A percentile compares a stretch with the other conserved stretches of the same genome.
These are phyloP conservation scores for Heliconius melpomene DNA, from an alignment of 1,140 invertebrate genomes.

Conservation along the genomic window DNA sequence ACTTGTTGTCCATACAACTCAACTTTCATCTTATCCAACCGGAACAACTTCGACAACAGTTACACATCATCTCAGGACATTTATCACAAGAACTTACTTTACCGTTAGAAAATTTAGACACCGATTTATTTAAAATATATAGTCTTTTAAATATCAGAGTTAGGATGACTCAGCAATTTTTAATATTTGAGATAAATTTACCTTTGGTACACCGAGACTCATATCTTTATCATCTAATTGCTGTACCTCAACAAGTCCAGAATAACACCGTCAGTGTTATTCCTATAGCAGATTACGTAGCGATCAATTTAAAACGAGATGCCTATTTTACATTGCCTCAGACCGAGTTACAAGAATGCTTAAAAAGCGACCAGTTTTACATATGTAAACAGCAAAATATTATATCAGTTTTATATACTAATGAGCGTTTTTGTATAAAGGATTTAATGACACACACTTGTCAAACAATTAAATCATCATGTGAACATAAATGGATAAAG, in stretches of 20 bases:
- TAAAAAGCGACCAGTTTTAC: no score
- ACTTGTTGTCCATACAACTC: no score
- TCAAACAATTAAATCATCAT: no score
- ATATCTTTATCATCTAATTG: not conserved
- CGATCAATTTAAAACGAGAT: no score
- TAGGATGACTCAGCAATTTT: not conserved
- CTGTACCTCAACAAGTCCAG: not conserved
- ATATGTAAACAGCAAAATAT: no score
- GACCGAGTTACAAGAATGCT: no score
- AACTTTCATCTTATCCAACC: constrained; percentile 34
- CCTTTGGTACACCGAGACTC: not conserved
- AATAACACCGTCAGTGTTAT: constrained; percentile 5
- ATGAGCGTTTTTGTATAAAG: no score
- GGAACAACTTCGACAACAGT: constrained; percentile 9
- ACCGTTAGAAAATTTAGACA: not conserved
- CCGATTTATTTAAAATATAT: not conserved
- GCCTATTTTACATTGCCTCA: no score
- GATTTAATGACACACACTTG: no score
- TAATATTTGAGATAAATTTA: not conserved
- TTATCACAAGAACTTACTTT: not conserved
- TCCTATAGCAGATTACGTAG: not conserved
- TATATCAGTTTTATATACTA: no score
- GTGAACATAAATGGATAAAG: no score
- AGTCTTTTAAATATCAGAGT: not conserved
- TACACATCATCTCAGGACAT: not conserved